Percentiles rank a stretch among this genome's conserved stretches.
Conservation (phyloP, 2,888 invertebrate genomes). For the Diabrotica balteata region DNA sequence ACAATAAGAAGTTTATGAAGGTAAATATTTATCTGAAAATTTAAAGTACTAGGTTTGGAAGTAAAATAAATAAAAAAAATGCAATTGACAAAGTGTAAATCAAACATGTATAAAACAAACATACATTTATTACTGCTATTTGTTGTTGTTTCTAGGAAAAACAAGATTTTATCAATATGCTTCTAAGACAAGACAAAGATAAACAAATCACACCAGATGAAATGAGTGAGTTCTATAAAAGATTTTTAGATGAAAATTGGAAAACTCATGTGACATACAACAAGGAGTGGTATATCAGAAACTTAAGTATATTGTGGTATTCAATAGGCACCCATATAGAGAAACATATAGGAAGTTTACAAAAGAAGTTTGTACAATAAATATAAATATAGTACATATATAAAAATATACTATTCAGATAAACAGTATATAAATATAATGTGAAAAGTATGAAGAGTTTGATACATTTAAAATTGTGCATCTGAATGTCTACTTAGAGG, state of each 20-base stretch:
- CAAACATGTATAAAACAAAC: too few relatives aligned
- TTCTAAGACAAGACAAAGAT: slow-evolving; percentile 54
- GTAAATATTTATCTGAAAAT: slow-evolving; percentile 57
- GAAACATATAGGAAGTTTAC: slow-evolving; percentile 30
- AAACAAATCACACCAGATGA: slow-evolving; percentile 76
- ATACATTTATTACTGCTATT: too few relatives aligned
- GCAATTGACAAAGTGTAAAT: too few relatives aligned
- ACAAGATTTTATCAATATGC: slow-evolving; percentile 62
- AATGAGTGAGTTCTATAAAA: slow-evolving; percentile 88
- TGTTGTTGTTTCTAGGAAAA: slow-evolving; percentile 62
- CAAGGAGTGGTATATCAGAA: slow-evolving; percentile 83
- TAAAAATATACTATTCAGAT: too few relatives aligned
- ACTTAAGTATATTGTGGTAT: slow-evolving; percentile 70
- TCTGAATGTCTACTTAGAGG: too few relatives aligned
- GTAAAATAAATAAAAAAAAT: too few relatives aligned
- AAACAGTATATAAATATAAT: too few relatives aligned
- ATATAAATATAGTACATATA: too few relatives aligned
- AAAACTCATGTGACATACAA: slow-evolving; percentile 78
- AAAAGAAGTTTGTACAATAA: too few relatives aligned
- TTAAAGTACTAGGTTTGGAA: too few relatives aligned
- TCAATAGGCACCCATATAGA: slow-evolving; percentile 68
- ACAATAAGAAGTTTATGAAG: slow-evolving; percentile 78
- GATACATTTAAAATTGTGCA: too few relatives aligned
- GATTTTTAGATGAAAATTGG: slow-evolving; percentile 85
- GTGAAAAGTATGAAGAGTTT: too few relatives aligned